Percentiles rank a stretch among this genome's conserved stretches.
Conservation (phyloP, 2,797 vertebrate genomes). For the Pseudochirops corinnae region DNA sequence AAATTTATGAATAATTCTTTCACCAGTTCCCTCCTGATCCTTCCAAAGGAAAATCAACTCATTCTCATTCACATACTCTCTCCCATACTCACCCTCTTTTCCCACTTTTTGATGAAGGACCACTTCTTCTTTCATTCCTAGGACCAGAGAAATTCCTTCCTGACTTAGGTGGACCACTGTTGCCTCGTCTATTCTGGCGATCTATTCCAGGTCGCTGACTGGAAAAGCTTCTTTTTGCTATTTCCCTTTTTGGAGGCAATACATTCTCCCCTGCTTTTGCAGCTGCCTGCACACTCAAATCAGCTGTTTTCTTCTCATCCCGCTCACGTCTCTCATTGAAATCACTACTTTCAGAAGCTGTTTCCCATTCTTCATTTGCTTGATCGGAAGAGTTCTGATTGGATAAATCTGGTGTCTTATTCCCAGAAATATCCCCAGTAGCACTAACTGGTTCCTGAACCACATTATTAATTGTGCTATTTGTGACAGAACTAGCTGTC, state of each 20-base stretch:
- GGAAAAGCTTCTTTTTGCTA: slow-evolving; percentile 96
- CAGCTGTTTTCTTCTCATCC: slow-evolving; percentile 93
- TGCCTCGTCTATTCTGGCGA: slow-evolving; percentile 94
- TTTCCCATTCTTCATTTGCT: slow-evolving; percentile 99
- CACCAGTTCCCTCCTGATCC: background rate
- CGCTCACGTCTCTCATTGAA: slow-evolving; percentile 98
- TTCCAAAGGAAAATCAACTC: background rate
- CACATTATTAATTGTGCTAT: slow-evolving; percentile 72
- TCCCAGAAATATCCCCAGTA: slow-evolving; percentile 90
- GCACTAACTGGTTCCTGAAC: slow-evolving; percentile 83
- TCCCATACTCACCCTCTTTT: slow-evolving; percentile 93
- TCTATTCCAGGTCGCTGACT: slow-evolving; percentile 95
- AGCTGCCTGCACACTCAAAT: slow-evolving; percentile 85
- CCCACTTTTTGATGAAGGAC: slow-evolving; percentile 90
- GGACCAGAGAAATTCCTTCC: slow-evolving; percentile 93
- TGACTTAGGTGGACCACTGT: slow-evolving; percentile 91
- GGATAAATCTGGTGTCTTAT: slow-evolving; percentile 97
- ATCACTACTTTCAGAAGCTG: slow-evolving; percentile 98
- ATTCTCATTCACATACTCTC: background rate
- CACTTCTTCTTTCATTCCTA: slow-evolving; percentile 93
- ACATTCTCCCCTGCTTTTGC: slow-evolving; percentile 86
- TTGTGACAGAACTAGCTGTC: slow-evolving; percentile 75
- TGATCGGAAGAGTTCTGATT: slow-evolving; percentile 99
- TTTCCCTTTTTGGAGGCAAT: slow-evolving; percentile 91
- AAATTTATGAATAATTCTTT: background rate